Evolutionary conservation across 1,140 invertebrate species (phyloP).

Genomic region (Micrasema minimum): DNA sequence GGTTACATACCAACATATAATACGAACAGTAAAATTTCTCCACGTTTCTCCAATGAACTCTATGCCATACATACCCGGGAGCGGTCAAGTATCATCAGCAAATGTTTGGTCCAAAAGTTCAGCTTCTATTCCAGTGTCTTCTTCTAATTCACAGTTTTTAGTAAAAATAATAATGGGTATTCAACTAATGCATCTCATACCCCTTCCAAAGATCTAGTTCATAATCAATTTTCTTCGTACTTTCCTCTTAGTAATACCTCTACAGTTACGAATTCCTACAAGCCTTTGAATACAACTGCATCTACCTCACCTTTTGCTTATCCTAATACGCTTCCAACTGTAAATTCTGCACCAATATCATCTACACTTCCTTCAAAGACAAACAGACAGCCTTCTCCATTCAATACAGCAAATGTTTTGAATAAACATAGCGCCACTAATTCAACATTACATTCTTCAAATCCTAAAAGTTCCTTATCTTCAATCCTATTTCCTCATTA

Average conservation of each 20-base stretch:
- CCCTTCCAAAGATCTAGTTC: background rate
- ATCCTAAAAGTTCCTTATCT: conserved; percentile 18
- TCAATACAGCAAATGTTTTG: background rate
- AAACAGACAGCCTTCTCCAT: conserved; percentile 29
- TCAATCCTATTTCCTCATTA: conserved; percentile 31
- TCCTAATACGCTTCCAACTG: background rate
- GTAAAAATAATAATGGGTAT: background rate
- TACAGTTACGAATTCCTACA: conserved; percentile 18
- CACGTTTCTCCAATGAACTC: conserved; percentile 31
- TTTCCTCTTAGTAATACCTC: conserved; percentile 14
- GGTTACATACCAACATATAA: conserved; percentile 22
- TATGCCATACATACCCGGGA: conserved; percentile 31
- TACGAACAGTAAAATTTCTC: conserved; percentile 4
- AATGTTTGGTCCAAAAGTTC: conserved; percentile 1
- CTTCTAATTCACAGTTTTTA: background rate
- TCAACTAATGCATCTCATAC: background rate
- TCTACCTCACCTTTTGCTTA: conserved; percentile 19
- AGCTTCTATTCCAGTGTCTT: background rate
- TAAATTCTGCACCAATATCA: conserved; percentile 19
- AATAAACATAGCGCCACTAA: conserved; percentile 3
- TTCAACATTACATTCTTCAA: conserved; percentile 5
- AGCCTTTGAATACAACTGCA: conserved; percentile 10
- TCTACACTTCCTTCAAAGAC: conserved; percentile 8
- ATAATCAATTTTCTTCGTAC: conserved; percentile 15
- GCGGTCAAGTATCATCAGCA: background rate